These are phyloP conservation scores for Yasuhikotakia modesta DNA, from an alignment of 2,797 vertebrate species.

Conservation along the genomic window DNA sequence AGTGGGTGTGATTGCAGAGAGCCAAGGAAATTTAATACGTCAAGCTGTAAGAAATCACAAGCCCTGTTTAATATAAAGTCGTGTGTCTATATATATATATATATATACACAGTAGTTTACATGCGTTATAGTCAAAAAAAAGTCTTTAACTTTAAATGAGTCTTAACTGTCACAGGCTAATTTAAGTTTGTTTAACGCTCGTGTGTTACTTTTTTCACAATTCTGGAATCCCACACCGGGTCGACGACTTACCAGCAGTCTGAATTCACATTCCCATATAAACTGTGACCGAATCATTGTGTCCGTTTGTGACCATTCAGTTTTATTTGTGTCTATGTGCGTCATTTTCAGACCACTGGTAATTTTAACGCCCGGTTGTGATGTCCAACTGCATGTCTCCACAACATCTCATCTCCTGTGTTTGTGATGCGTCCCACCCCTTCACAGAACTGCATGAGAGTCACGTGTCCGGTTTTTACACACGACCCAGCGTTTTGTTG, in stretches of 20 bases:
- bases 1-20: slow-evolving; percentile 34
- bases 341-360: slow-evolving; percentile 67
- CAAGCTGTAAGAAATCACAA: slow-evolving; percentile 7
- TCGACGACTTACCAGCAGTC: slow-evolving; percentile 59
- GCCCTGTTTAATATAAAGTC: slow-evolving; percentile 9
- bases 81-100: not conserved
- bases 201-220: slow-evolving; percentile 37
- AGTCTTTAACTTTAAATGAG: not conserved
- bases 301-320: slow-evolving; percentile 33
- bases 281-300: slow-evolving; percentile 44
- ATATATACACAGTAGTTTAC: not conserved
- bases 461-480: slow-evolving; percentile 59
- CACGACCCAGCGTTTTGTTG: slow-evolving; percentile 39
- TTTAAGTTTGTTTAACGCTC: slow-evolving; percentile 37
- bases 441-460: slow-evolving; percentile 69
- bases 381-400: slow-evolving; percentile 73
- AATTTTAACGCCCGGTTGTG: slow-evolving; percentile 58
- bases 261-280: slow-evolving; percentile 50
- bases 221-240: slow-evolving; percentile 48
- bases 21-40: slow-evolving; percentile 5
- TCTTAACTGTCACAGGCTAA: slow-evolving; percentile 13
- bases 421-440: slow-evolving; percentile 63
- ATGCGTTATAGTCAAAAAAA: too few relatives aligned
- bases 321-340: slow-evolving; percentile 46
- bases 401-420: slow-evolving; percentile 64